phyloP scores from a whole-genome alignment of 2,797 vertebrate genomes.

The Psittacula derbiana region DNA sequence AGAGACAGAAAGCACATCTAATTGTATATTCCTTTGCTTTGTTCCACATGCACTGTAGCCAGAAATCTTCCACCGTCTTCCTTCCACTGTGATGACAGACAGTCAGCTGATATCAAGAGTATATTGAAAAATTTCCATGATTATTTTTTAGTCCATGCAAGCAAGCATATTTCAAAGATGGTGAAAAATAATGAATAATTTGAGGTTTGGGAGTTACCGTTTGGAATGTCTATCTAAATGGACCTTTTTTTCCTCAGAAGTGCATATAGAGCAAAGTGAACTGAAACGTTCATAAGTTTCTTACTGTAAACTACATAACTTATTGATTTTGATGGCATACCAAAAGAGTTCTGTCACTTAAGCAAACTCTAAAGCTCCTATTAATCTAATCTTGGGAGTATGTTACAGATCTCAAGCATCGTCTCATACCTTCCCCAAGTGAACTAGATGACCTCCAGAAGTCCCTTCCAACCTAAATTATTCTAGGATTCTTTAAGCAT shows the following conservation, averaged over 20 bases:
- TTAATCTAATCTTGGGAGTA: not conserved
- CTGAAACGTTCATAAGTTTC: not conserved
- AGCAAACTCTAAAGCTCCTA: not conserved
- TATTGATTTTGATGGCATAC: not conserved
- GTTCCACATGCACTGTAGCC: accelerated
- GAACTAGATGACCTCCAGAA: not conserved
- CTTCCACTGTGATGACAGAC: not conserved
- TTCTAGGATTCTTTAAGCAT: not conserved
- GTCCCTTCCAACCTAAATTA: not conserved
- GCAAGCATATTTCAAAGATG: not conserved
- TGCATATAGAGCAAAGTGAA: not conserved
- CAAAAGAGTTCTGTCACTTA: not conserved
- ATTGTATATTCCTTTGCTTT: not conserved
- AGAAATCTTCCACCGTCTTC: not conserved
- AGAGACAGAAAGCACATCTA: not conserved
- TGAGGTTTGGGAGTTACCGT: not conserved
- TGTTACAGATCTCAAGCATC: not conserved
- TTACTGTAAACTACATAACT: not conserved
- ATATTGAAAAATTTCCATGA: not conserved
- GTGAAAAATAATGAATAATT: not conserved
- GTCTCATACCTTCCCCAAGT: not conserved
- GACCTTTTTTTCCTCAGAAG: not conserved
- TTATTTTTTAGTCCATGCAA: not conserved
- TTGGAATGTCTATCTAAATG: not conserved
- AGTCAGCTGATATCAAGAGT: not conserved